phyloP scores from a whole-genome alignment of 1,140 invertebrate species.

The Cydia fagiglandana region DNA sequence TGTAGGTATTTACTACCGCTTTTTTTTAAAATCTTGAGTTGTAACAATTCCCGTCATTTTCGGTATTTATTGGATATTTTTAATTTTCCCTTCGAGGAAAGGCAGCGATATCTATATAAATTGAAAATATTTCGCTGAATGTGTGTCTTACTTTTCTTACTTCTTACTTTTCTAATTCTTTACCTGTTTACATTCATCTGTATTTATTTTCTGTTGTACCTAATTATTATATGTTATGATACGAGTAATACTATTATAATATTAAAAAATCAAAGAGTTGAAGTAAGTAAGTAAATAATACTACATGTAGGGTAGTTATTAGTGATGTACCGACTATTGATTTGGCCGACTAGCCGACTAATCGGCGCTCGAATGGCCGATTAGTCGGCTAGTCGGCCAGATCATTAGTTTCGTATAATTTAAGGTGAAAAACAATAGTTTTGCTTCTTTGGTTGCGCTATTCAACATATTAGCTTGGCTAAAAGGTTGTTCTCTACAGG shows the following conservation, averaged over 20 bases:
- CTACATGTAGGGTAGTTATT: not conserved
- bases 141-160: too few species aligned
- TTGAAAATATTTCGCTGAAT: not conserved
- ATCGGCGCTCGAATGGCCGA: too few species aligned
- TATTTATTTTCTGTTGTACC: slow-evolving; percentile 11
- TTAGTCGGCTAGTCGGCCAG: too few species aligned
- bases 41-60: not conserved
- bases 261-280: slow-evolving; percentile 24
- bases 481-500: too few species aligned
- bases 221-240: not conserved
- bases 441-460: too few species aligned
- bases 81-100: not conserved
- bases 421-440: too few species aligned
- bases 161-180: not conserved
- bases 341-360: too few species aligned
- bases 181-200: not conserved
- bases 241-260: not conserved
- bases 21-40: not conserved
- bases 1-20: not conserved
- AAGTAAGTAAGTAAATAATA: not conserved
- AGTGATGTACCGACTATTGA: too few species aligned
- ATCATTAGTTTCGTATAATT: too few species aligned
- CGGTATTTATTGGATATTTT: slow-evolving; percentile 9
- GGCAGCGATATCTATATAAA: slow-evolving; percentile 14
- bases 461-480: too few species aligned